Percentiles rank a stretch among this genome's conserved stretches.
phyloP scores from a whole-genome alignment of 2,113 vertebrate genomes.

The Castor canadensis region DNA sequence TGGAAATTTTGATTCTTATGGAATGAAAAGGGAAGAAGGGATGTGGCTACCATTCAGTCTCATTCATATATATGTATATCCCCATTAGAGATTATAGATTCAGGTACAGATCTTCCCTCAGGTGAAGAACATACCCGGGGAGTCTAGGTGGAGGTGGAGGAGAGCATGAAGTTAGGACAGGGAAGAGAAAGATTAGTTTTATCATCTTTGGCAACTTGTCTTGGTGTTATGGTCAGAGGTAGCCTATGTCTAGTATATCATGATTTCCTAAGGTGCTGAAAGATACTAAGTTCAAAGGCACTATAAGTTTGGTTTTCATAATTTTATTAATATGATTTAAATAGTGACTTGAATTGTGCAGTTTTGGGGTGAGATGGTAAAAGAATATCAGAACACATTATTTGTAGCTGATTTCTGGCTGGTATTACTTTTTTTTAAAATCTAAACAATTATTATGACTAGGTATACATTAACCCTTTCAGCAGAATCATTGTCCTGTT shows the following conservation, averaged over 20 bases:
- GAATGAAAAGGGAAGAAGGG: background rate
- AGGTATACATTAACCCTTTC: background rate
- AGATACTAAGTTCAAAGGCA: background rate
- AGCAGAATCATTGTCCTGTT: background rate
- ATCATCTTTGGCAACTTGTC: background rate
- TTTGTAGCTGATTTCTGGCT: background rate
- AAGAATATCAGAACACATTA: background rate
- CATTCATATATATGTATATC: background rate
- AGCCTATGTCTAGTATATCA: background rate
- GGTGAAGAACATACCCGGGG: background rate
- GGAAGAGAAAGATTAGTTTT: background rate
- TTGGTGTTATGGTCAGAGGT: background rate
- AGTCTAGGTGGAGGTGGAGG: background rate
- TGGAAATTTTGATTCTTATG: background rate
- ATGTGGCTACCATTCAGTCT: background rate
- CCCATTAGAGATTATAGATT: background rate
- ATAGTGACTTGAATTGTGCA: background rate
- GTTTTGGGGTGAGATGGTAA: background rate
- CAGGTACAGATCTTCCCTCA: background rate
- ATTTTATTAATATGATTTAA: slow-evolving; percentile 29
- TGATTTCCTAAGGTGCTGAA: background rate
- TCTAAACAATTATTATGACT: background rate
- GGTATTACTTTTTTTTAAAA: slow-evolving; percentile 9
- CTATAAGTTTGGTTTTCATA: background rate
- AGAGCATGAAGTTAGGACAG: background rate